Conservation (phyloP, 2,888 invertebrate species). For the Autographa gamma region DNA sequence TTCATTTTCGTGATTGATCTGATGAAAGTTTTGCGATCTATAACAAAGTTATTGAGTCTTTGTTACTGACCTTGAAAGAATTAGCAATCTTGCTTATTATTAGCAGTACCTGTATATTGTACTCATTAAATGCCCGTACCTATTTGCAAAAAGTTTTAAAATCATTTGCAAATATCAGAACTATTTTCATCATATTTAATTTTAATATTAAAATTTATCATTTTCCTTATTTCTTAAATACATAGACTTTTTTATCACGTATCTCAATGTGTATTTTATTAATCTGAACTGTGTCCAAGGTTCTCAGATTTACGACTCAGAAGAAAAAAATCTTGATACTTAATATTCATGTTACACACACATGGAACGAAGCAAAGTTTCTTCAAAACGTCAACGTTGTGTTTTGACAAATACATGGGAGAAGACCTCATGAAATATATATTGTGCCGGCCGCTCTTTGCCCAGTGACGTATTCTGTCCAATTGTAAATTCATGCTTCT, state of each 20-base stretch:
- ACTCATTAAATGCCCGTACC: too few relatives aligned
- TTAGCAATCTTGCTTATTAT: not conserved
- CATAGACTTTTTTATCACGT: too few relatives aligned
- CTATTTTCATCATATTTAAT: too few relatives aligned
- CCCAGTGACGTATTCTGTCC: slow-evolving; percentile 19
- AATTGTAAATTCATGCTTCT: slow-evolving; percentile 63
- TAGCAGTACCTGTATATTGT: too few relatives aligned
- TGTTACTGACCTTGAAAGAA: not conserved
- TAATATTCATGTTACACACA: not conserved
- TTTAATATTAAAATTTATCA: too few relatives aligned
- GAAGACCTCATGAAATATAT: slow-evolving; percentile 29
- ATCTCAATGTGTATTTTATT: too few relatives aligned
- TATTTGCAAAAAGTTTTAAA: too few relatives aligned
- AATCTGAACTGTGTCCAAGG: not conserved
- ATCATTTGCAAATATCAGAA: too few relatives aligned
- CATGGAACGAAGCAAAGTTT: slow-evolving; percentile 5
- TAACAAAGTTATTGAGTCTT: not conserved
- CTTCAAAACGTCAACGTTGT: not conserved
- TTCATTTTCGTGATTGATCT: not conserved
- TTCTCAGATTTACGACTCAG: not conserved
- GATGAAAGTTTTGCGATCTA: not conserved
- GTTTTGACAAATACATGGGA: not conserved
- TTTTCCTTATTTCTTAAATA: too few relatives aligned
- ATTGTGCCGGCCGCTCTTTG: slow-evolving; percentile 8
- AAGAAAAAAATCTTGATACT: not conserved